Evolutionary conservation across 2,797 vertebrate genomes (phyloP).

Genomic region (Avahi laniger): DNA sequence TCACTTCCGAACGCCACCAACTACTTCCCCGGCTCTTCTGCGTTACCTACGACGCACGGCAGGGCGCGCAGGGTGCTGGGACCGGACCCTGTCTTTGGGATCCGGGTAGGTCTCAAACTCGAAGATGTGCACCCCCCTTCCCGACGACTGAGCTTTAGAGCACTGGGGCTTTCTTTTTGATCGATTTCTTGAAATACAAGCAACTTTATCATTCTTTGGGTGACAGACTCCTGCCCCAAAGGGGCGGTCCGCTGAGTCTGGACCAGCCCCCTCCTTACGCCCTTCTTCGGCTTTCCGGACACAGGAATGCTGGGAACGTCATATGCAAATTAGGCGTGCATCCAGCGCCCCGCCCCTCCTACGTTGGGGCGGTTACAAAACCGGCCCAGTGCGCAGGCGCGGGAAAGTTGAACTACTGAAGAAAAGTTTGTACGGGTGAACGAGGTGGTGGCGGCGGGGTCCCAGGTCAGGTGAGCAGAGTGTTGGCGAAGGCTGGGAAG

Average conservation of each 20-base stretch:
- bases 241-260: rapidly evolving
- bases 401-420: constrained; percentile 38
- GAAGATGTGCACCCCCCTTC: neutral
- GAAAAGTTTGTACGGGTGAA: constrained; percentile 34
- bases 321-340: constrained; percentile 12
- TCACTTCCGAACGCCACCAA: neutral
- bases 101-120: neutral
- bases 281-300: constrained; percentile 41
- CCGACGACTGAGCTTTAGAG: neutral
- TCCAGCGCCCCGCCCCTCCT: neutral
- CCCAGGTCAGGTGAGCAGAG: constrained; percentile 46
- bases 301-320: constrained; percentile 68
- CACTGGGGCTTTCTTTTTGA: neutral
- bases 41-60: constrained; percentile 16
- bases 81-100: neutral
- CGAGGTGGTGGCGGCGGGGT: neutral
- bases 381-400: constrained; percentile 68
- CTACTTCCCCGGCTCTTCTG: constrained; percentile 2
- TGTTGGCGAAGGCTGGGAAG: neutral
- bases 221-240: neutral
- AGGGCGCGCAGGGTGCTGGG: neutral
- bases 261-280: rapidly evolving
- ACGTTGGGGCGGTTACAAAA: neutral
- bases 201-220: neutral
- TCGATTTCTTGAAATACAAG: neutral